Conservation (phyloP, 2,888 invertebrate species). For the Polymixis flavicincta region DNA sequence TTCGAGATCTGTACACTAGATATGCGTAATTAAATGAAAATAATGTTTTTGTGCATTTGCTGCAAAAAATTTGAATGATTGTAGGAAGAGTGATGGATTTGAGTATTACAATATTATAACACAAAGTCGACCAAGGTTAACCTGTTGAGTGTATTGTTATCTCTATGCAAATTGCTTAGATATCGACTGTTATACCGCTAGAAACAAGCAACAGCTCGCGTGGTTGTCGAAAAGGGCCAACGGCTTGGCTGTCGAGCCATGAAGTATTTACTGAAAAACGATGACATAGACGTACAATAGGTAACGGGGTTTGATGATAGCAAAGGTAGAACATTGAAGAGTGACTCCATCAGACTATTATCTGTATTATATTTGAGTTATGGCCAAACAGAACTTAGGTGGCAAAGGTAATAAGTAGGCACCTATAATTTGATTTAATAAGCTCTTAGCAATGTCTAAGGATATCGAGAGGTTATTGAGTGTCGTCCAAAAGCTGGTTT, state of each 20-base stretch:
- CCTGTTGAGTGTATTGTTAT: slow-evolving; percentile 27
- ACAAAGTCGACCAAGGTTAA: slow-evolving; percentile 32
- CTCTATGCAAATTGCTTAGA: slow-evolving; percentile 18
- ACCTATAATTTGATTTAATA: slow-evolving; percentile 2
- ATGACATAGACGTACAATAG: too few species aligned
- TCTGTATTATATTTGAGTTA: slow-evolving; percentile 96
- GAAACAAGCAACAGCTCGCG: slow-evolving; percentile 6
- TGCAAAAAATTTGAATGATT: slow-evolving; percentile 12
- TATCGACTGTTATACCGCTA: not conserved
- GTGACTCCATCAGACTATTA: slow-evolving; percentile 95
- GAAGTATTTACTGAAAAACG: not conserved
- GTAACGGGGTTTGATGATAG: not conserved
- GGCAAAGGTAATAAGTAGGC: slow-evolving; percentile 16
- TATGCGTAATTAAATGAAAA: slow-evolving; percentile 26
- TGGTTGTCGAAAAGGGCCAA: not conserved
- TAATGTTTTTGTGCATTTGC: slow-evolving; percentile 7
- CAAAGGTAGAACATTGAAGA: not conserved
- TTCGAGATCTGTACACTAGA: slow-evolving; percentile 15
- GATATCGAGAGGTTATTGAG: slow-evolving; percentile 34
- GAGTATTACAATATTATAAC: not conserved
- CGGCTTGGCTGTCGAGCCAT: not conserved
- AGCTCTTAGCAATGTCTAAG: slow-evolving; percentile 3
- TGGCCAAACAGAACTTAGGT: slow-evolving; percentile 94
- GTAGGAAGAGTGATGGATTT: slow-evolving; percentile 15
- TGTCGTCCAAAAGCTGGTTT: slow-evolving; percentile 42